These are phyloP conservation scores for Mormyrus proboscirostris DNA, from an alignment of 2,797 vertebrate genomes.

Conservation along the genomic window DNA sequence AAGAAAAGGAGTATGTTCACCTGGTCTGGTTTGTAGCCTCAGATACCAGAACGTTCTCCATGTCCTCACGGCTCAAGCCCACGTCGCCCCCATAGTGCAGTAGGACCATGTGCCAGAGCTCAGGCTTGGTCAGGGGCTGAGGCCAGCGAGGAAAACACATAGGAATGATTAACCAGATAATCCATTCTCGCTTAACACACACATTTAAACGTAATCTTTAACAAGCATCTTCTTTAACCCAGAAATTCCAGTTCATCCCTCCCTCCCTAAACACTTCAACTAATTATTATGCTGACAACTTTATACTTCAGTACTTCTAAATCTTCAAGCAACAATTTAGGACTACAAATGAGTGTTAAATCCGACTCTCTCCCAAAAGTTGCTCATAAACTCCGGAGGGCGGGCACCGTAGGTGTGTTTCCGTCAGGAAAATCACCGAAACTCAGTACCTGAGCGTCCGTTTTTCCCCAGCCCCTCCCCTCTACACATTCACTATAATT, in stretches of 20 bases:
- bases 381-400: neutral
- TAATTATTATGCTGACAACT: neutral
- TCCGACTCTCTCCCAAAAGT: neutral
- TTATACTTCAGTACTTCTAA: neutral
- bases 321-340: neutral
- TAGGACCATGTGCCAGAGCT: constrained; percentile 84
- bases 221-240: neutral
- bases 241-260: neutral
- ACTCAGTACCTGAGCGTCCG: neutral
- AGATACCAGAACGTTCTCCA: constrained; percentile 70
- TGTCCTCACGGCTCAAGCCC: constrained; percentile 85
- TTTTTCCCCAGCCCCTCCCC: neutral
- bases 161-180: neutral
- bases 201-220: neutral
- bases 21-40: constrained; percentile 69
- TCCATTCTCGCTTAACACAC: neutral
- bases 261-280: neutral
- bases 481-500: neutral
- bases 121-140: constrained; percentile 65
- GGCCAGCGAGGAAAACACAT: constrained; percentile 4
- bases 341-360: neutral
- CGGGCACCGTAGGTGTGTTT: neutral
- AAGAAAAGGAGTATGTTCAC: constrained; percentile 46
- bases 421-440: neutral
- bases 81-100: constrained; percentile 88